Evolutionary conservation across 2,797 vertebrate genomes (phyloP).

Genomic region (Jordanella pulchra): DNA sequence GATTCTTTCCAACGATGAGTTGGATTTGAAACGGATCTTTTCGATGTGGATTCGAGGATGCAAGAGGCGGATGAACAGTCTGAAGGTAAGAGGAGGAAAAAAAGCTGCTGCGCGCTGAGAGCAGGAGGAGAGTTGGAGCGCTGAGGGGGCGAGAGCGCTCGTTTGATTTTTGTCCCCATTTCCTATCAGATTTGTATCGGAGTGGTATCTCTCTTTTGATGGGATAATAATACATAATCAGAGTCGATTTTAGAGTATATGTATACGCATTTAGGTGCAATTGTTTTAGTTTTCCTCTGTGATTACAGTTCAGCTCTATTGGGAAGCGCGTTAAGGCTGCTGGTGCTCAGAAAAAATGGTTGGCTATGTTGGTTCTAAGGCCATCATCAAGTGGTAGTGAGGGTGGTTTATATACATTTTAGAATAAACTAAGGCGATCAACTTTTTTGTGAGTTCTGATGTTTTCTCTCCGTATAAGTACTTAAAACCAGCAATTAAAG

Average conservation of each 20-base stretch:
- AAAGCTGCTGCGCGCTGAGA: slow-evolving; percentile 21
- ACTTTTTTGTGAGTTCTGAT: neutral
- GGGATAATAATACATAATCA: slow-evolving; percentile 19
- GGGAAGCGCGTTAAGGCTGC: slow-evolving; percentile 41
- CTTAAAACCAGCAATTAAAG: neutral
- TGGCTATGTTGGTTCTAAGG: slow-evolving; percentile 25
- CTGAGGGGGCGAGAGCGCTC: slow-evolving; percentile 53
- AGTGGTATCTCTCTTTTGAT: slow-evolving; percentile 4
- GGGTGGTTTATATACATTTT: slow-evolving; percentile 8
- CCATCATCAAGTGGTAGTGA: slow-evolving; percentile 16
- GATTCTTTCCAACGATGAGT: slow-evolving; percentile 60
- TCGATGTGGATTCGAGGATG: slow-evolving; percentile 84
- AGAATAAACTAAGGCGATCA: neutral
- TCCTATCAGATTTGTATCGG: slow-evolving; percentile 3
- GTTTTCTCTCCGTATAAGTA: neutral
- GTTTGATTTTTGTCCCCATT: slow-evolving; percentile 26
- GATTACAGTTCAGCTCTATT: slow-evolving; percentile 38
- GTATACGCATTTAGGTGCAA: neutral
- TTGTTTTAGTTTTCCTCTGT: neutral
- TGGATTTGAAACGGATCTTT: slow-evolving; percentile 66
- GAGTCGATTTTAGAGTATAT: neutral
- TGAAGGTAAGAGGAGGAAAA: slow-evolving; percentile 75
- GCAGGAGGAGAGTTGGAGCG: slow-evolving; percentile 59
- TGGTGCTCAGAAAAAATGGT: slow-evolving; percentile 30
- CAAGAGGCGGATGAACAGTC: slow-evolving; percentile 79